Evolutionary conservation across 1,140 invertebrate genomes (phyloP).

Genomic region (Tetramorium alpestre): DNA sequence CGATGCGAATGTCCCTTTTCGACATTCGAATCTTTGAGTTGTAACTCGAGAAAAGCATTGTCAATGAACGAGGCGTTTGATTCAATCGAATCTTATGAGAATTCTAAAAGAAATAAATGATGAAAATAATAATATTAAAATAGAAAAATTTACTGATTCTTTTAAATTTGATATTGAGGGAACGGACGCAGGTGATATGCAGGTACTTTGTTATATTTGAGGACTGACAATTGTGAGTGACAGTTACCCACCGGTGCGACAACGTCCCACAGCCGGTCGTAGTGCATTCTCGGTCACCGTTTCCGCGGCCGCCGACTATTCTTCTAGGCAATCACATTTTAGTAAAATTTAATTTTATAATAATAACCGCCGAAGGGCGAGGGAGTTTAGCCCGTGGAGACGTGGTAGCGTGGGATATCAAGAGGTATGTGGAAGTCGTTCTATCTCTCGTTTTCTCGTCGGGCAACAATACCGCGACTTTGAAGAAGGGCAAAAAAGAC

Average conservation of each 20-base stretch:
- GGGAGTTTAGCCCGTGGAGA: slow-evolving; percentile 1
- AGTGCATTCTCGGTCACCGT: slow-evolving; percentile 69
- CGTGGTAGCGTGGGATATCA: slow-evolving; percentile 62
- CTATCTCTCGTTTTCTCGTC: slow-evolving; percentile 40
- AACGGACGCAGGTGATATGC: not conserved
- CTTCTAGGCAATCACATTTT: slow-evolving; percentile 78
- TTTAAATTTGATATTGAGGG: not conserved
- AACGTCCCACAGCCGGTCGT: slow-evolving; percentile 47
- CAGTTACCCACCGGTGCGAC: slow-evolving; percentile 44
- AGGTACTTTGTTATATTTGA: slow-evolving; percentile 36
- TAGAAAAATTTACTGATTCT: not conserved
- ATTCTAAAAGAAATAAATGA: not conserved
- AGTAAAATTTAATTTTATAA: slow-evolving; percentile 78
- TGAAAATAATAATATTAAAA: not conserved
- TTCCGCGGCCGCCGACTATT: slow-evolving; percentile 63
- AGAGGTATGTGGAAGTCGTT: slow-evolving; percentile 58
- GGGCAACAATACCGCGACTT: not conserved
- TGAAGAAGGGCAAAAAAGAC: not conserved
- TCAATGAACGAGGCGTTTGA: not conserved
- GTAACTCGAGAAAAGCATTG: not conserved
- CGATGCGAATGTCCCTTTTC: not conserved
- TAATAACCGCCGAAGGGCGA: slow-evolving; percentile 53
- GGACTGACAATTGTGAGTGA: slow-evolving; percentile 22
- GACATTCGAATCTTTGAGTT: not conserved
- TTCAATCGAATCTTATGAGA: not conserved